Conservation (phyloP, 1,140 invertebrate genomes). For the Coptotermes formosanus region DNA sequence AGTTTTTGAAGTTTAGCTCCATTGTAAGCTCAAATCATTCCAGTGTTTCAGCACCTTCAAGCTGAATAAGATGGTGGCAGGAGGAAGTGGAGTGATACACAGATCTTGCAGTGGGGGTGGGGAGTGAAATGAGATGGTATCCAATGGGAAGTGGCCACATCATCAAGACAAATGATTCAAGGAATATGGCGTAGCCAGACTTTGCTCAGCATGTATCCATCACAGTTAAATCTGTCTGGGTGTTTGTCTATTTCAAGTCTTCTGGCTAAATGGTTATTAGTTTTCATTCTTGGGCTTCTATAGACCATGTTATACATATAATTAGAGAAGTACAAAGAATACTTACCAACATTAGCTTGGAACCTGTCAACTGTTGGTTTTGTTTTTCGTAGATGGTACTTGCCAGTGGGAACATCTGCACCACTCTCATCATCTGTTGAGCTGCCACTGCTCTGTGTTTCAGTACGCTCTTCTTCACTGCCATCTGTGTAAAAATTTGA, state of each 20-base stretch:
- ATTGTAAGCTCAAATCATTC: too few species aligned
- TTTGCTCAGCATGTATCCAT: too few species aligned
- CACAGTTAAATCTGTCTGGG: too few species aligned
- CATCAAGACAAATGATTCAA: not conserved
- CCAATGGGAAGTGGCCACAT: too few species aligned
- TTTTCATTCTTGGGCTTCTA: not conserved
- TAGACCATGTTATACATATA: not conserved
- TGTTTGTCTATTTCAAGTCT: not conserved
- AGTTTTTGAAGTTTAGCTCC: too few species aligned
- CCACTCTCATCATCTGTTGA: constrained; percentile 30
- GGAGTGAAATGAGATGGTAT: too few species aligned
- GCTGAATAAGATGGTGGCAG: too few species aligned
- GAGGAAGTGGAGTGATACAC: too few species aligned
- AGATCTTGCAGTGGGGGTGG: too few species aligned
- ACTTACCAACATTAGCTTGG: constrained; percentile 49
- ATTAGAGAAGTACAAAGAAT: not conserved
- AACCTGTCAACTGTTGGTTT: constrained; percentile 55
- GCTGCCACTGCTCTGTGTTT: constrained; percentile 18
- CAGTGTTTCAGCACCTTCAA: too few species aligned
- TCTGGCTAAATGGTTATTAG: not conserved
- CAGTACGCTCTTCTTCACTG: constrained; percentile 24
- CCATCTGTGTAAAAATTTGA: not conserved
- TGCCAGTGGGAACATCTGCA: constrained; percentile 39
- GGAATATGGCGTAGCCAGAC: too few species aligned
- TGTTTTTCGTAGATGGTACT: constrained; percentile 53